Base-by-base conservation (phyloP, 2,888 invertebrate genomes). In the Drosophila paranaensis region DNA sequence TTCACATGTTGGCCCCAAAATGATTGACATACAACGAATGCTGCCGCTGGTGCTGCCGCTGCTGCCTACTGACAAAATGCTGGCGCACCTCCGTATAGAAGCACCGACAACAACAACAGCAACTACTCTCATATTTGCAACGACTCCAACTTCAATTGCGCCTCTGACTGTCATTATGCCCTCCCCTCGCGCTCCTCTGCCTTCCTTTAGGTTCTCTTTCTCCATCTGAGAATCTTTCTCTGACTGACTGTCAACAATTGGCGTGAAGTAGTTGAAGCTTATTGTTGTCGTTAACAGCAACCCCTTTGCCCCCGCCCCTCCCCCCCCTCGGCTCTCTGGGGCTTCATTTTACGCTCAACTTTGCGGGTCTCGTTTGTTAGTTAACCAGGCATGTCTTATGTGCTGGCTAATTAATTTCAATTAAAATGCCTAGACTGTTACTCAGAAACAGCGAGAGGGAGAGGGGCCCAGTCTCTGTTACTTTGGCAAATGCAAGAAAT, bases 381-480 rank as follows among this genome's bases (percentile, higher is more conserved):
- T 63, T 75, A 75, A 75, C 78, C 78, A 78, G 68, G 71, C 78
- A 78, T 81, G 78, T 80, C 81, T 81, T 72, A 80, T 81, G 76
- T 76, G 81, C 73, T 71, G 81, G 71, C 79, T 87, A 85, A 85
- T 85, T 87, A 85, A 87, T 84, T 87, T 85, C 88, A 87, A 85
- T 87, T 85, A 85, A 84, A 87, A 87, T 87, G 85, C 84, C 81
- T 84, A 84, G 85, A 80, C 84, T 66, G 53, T 77, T 81, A 61
- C 83, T 65, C 79, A 76, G 67, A 30, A 30, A 20, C 11, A 6
- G n/a, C 6, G 13, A 3, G 40, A 8, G 43, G 13, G 11, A 20
- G 20, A 33, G 13, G 6, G 10, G 14, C 0, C 3, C 42, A 27
- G 25, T 57, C 54, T 60, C 57, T 35, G 54, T n/a, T 30, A 39